phyloP scores from a whole-genome alignment of 2,888 invertebrate species.

The Leptopterna dolabrata region DNA sequence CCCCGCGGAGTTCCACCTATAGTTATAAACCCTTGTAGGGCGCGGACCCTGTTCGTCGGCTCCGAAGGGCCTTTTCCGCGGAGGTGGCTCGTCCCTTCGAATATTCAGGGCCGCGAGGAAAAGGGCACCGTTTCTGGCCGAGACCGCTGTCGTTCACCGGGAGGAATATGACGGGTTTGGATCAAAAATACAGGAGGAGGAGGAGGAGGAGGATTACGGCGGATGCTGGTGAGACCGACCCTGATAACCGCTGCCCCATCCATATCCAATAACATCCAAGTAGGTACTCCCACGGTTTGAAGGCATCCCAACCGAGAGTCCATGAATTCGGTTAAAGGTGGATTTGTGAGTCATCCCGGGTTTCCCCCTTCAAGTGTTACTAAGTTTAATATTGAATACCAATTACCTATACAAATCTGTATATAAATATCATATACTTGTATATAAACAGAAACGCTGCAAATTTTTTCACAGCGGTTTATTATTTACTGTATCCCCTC shows the following conservation, averaged over 20 bases:
- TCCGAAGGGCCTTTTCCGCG: not conserved
- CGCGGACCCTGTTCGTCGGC: not conserved
- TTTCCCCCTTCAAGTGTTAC: no score
- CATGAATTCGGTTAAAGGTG: no score
- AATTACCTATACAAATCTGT: no score
- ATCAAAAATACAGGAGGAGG: not conserved
- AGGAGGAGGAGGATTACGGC: not conserved
- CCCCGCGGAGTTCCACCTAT: not conserved
- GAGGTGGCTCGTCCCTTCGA: not conserved
- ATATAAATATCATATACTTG: no score
- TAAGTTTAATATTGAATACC: no score
- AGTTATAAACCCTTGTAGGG: not conserved
- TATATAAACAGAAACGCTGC: no score
- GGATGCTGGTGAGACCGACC: not conserved
- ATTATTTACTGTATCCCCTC: no score
- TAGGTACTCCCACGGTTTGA: no score
- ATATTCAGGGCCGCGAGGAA: not conserved
- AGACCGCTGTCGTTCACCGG: not conserved
- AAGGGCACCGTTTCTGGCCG: not conserved
- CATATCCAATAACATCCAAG: not conserved
- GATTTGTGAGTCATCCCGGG: no score
- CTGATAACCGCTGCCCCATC: not conserved
- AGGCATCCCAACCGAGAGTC: no score
- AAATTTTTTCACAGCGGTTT: no score
- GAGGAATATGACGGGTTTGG: not conserved